Evolutionary conservation across 2,113 vertebrate genomes (phyloP), one percentile per base, ranked within the genome.

Genomic region (Calypte anna): DNA sequence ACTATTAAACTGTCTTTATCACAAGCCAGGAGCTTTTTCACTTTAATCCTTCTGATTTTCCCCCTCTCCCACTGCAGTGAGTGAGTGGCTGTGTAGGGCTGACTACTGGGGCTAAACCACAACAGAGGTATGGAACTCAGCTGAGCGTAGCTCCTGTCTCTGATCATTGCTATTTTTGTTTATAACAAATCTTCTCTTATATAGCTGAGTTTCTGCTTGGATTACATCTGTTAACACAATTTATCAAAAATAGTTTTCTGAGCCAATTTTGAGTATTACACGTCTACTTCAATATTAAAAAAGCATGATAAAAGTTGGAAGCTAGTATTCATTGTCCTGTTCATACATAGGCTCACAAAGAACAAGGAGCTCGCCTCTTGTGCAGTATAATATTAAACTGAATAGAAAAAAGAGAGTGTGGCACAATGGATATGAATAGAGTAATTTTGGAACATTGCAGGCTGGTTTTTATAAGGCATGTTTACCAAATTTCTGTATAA

Each of bases 401-500:
- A 31, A 57, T 70, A 17, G 25, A 25, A 1, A 43, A 79, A 33
- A 59, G 10, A 33, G 51, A 70, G 25, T 48, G 19, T 46, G 46
- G 46, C 46, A 46, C 46, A 50, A 50, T 23, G 24, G 24, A 70
- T 79, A 70, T 64, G 58, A 78, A 53, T 0, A 1, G 91, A 91
- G 88, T 91, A 77, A 92, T 82, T 94, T 3, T 72, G 77, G 91
- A 89, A 85, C 7, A 46, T 86, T 82, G 76, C 28, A 31, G 64
- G 24, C 40, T 40, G 25, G 0, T 3, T 9, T 69, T 54, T 64
- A 82, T 36, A 20, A 77, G 64, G 38, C 63, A 48, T 84, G 36
- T 89, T 90, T 92, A 94, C 66, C 31, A 57, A 86, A 86, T 81
- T 86, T 94, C 44, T 88, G 46, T 70, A 91, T 66, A 94, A 91